A percentile compares a stretch with the other conserved stretches of the same genome.
These are phyloP conservation scores for Orthosia incerta DNA, from an alignment of 2,888 invertebrate genomes.

Conservation along the genomic window DNA sequence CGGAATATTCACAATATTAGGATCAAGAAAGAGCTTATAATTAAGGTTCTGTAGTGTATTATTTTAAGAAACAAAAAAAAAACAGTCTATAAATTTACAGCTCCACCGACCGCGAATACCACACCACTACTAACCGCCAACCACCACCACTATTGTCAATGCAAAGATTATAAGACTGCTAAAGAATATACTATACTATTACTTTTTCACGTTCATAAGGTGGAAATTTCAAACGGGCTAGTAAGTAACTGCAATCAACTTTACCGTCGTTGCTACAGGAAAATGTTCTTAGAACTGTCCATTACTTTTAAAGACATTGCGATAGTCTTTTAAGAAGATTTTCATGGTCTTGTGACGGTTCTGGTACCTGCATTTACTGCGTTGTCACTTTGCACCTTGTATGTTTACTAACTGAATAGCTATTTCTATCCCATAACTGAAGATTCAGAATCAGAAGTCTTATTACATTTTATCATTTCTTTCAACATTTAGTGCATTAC, in stretches of 20 bases:
- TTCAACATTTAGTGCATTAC: no score
- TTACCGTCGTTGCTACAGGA: neutral
- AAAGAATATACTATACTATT: neutral
- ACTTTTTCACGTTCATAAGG: neutral
- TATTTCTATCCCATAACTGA: neutral
- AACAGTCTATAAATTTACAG: neutral
- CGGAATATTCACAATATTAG: neutral
- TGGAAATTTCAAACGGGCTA: conserved; percentile 3
- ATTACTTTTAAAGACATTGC: conserved; percentile 20
- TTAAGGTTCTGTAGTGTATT: neutral
- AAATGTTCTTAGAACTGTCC: neutral
- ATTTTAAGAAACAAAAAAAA: no score
- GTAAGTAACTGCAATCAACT: neutral
- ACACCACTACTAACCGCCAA: neutral
- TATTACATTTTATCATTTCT: no score
- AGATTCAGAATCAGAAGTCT: no score
- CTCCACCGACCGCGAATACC: neutral
- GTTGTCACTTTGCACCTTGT: neutral
- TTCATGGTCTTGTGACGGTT: neutral
- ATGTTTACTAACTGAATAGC: neutral
- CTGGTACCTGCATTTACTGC: neutral
- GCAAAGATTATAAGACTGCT: neutral
- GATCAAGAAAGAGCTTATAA: neutral
- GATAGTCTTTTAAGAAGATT: conserved; percentile 3
- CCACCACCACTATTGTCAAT: neutral